phyloP scores from a whole-genome alignment of 2,113 vertebrate species.

The Triplophysa rosa region DNA sequence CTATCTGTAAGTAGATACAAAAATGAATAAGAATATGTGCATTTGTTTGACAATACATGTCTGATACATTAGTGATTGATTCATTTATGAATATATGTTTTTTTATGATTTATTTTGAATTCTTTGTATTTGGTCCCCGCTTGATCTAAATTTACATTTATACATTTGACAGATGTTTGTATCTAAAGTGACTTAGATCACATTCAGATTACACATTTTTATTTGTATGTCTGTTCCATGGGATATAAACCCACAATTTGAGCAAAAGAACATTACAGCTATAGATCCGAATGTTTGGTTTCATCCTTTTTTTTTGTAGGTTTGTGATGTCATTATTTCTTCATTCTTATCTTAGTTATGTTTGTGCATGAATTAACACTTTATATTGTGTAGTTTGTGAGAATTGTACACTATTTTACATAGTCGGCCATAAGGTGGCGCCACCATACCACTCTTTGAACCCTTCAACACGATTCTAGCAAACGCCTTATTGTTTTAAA shows the following conservation, averaged over 20 bases:
- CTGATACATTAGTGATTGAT: too few species aligned
- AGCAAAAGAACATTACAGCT: too few species aligned
- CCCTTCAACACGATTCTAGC: neutral
- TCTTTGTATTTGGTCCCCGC: too few species aligned
- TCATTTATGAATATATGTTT: too few species aligned
- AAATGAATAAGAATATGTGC: neutral
- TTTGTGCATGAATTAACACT: neutral
- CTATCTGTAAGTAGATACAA: slow-evolving; percentile 82
- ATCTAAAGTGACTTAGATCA: too few species aligned
- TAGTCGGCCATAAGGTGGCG: slow-evolving; percentile 29
- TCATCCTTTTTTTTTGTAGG: neutral
- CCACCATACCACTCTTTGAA: slow-evolving; percentile 5
- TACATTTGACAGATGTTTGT: too few species aligned
- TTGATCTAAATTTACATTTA: too few species aligned
- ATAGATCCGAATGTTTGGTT: too few species aligned
- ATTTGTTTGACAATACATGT: neutral
- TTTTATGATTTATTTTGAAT: too few species aligned
- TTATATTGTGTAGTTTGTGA: neutral
- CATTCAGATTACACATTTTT: too few species aligned
- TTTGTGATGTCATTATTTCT: neutral
- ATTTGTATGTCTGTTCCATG: too few species aligned
- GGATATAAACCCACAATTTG: too few species aligned
- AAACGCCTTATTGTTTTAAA: neutral
- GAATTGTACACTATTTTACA: neutral
- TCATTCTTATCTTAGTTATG: neutral